These are phyloP conservation scores for Cynoglossus semilaevis DNA, from an alignment of 2,113 vertebrate species.

Conservation along the genomic window DNA sequence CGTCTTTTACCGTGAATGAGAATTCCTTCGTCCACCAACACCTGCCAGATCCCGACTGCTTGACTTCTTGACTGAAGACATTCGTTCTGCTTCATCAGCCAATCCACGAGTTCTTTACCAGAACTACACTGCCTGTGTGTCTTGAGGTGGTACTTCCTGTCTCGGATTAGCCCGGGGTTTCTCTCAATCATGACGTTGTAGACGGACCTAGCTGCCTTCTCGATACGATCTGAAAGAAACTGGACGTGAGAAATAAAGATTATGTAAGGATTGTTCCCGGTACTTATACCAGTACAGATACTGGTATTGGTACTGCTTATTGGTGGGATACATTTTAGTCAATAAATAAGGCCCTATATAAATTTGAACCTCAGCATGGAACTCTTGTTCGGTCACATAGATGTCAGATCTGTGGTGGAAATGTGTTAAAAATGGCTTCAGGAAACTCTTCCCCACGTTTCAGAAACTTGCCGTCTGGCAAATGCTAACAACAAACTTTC, in stretches of 20 bases:
- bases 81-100: slow-evolving; percentile 80
- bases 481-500: slow-evolving; percentile 20
- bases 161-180: slow-evolving; percentile 83
- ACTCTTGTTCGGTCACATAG: slow-evolving; percentile 9
- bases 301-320: no score
- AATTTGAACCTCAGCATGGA: neutral
- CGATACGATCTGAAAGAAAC: slow-evolving; percentile 85
- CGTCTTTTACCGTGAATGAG: slow-evolving; percentile 81
- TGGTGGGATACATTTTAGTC: no score
- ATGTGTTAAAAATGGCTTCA: slow-evolving; percentile 35
- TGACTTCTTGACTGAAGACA: slow-evolving; percentile 83
- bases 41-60: slow-evolving; percentile 89
- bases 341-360: no score
- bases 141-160: slow-evolving; percentile 89
- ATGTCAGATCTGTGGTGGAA: slow-evolving; percentile 11
- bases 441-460: slow-evolving; percentile 50
- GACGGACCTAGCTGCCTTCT: slow-evolving; percentile 84
- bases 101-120: slow-evolving; percentile 89
- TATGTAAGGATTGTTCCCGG: no score
- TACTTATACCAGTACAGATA: no score
- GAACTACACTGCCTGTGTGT: slow-evolving; percentile 88
- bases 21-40: slow-evolving; percentile 88
- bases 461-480: slow-evolving; percentile 8
- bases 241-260: slow-evolving; percentile 39
- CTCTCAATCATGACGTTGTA: slow-evolving; percentile 74